These are phyloP conservation scores for Sarcophaga peregrina DNA, from an alignment of 1,140 invertebrate genomes.

Conservation along the genomic window DNA sequence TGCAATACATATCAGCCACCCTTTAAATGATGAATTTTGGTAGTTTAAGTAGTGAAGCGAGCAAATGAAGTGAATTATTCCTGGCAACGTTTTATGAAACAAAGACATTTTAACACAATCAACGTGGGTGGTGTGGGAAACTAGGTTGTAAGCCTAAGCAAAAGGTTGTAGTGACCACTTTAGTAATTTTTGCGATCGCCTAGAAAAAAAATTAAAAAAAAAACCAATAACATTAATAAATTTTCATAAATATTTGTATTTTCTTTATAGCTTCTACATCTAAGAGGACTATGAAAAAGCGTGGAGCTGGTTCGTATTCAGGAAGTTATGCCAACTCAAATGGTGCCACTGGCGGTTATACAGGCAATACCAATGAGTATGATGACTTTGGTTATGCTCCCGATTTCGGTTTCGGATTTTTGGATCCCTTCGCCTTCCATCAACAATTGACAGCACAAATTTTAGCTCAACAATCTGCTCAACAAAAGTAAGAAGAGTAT, in stretches of 20 bases:
- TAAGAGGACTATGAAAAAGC: background rate
- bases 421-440: slow-evolving; percentile 62
- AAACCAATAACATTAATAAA: no score
- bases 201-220: no score
- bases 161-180: no score
- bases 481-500: slow-evolving; percentile 55
- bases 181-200: no score
- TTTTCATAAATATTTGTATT: background rate
- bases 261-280: background rate
- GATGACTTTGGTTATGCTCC: slow-evolving; percentile 53
- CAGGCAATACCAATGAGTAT: slow-evolving; percentile 45
- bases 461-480: slow-evolving; percentile 60
- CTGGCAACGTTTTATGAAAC: no score
- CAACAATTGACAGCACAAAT: slow-evolving; percentile 64
- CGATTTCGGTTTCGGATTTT: slow-evolving; percentile 53
- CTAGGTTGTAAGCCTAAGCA: no score
- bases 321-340: background rate
- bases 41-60: no score
- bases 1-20: no score
- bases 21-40: no score
- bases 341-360: background rate
- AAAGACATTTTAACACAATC: no score
- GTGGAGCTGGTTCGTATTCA: background rate
- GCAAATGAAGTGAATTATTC: no score
- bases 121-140: no score